Conservation (phyloP, 92 coral and sea anemone species). For the Porites lobata region DNA sequence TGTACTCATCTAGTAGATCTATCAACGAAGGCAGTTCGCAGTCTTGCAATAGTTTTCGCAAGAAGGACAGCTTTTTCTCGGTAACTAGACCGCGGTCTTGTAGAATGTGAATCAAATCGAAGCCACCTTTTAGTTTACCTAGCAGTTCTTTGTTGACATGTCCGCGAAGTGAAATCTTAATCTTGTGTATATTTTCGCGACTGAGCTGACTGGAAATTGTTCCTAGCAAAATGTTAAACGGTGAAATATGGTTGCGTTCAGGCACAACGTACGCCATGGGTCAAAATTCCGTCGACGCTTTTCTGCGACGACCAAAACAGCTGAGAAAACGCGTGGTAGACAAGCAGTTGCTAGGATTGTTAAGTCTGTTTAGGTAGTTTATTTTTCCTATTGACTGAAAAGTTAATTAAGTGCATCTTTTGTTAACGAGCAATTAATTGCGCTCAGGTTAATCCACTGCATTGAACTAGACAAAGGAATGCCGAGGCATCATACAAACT, state of each 20-base stretch:
- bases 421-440: constrained; percentile 43
- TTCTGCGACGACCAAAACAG: neutral
- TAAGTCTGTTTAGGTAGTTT: neutral
- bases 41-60: constrained; percentile 79
- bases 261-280: constrained; percentile 45
- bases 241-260: constrained; percentile 47
- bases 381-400: constrained; percentile 15
- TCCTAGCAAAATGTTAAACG: constrained; percentile 76
- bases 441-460: constrained; percentile 19
- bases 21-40: constrained; percentile 66
- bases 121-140: constrained; percentile 72
- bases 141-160: constrained; percentile 88
- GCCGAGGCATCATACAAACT: neutral
- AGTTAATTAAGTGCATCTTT: constrained; percentile 39
- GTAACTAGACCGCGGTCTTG: constrained; percentile 84
- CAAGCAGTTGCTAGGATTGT: constrained; percentile 40
- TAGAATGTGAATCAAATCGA: constrained; percentile 74
- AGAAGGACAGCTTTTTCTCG: constrained; percentile 82
- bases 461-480: neutral
- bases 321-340: neutral
- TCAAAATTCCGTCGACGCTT: neutral
- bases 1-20: constrained; percentile 84
- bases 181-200: constrained; percentile 69
- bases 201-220: constrained; percentile 80
- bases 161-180: constrained; percentile 87